A percentile compares a stretch with the other conserved stretches of the same genome.
phyloP scores from a whole-genome alignment of 1,140 invertebrate species.

The Drosophila kurseongensis region DNA sequence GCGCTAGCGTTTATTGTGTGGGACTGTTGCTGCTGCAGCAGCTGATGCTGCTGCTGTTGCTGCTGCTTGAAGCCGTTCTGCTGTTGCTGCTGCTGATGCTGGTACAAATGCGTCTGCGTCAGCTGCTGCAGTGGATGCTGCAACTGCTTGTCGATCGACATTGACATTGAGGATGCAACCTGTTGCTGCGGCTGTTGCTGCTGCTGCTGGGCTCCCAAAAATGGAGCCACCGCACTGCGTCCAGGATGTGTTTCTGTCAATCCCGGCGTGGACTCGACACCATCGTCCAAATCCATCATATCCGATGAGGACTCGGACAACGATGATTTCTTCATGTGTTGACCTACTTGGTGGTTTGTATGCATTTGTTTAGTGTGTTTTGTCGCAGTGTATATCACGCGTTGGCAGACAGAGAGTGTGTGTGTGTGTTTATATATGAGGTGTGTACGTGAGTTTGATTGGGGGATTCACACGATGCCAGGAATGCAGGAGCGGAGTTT shows the following conservation, averaged over 20 bases:
- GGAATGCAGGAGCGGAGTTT: conserved; percentile 37
- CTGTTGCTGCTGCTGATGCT: conserved; percentile 42
- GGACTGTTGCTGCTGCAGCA: conserved; percentile 46
- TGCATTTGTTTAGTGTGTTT: conserved; percentile 78
- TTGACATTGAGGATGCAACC: conserved; percentile 39
- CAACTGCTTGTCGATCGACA: conserved; percentile 52
- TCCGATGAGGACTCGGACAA: conserved; percentile 97
- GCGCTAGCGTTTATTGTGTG: conserved; percentile 56
- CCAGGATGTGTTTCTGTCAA: conserved; percentile 83
- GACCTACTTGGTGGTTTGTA: conserved; percentile 87
- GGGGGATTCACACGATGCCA: conserved; percentile 30
- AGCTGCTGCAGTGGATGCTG: conserved; percentile 46
- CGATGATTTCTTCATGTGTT: conserved; percentile 95
- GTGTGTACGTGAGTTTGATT: conserved; percentile 30
- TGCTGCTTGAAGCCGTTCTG: conserved; percentile 67
- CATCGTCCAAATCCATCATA: conserved; percentile 97
- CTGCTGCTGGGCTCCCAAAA: conserved; percentile 80
- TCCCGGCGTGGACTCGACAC: conserved; percentile 91
- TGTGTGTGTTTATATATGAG: conserved; percentile 24
- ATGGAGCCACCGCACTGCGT: conserved; percentile 80
- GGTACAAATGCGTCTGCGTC: conserved; percentile 51
- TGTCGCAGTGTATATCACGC: conserved; percentile 42
- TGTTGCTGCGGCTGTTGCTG: conserved; percentile 63
- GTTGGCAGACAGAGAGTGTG: conserved; percentile 41
- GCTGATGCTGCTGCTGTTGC: conserved; percentile 55